Evolutionary conservation across 2,113 vertebrate species (phyloP).

Genomic region (Malurus elegans): DNA sequence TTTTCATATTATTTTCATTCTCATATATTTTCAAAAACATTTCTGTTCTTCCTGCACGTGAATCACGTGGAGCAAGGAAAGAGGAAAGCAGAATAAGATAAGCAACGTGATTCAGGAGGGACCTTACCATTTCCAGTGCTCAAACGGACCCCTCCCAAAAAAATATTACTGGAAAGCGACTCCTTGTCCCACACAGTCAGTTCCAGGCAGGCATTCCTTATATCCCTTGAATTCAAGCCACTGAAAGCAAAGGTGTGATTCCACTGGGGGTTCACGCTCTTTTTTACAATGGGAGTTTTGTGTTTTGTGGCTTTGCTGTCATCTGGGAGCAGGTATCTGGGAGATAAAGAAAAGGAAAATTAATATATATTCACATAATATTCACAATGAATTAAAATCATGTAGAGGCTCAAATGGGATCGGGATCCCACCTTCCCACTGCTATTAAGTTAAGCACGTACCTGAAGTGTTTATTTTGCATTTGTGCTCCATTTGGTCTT

Average conservation of each 20-base stretch:
- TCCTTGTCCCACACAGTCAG: conserved; percentile 98
- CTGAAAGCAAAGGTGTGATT: conserved; percentile 94
- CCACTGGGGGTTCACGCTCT: conserved; percentile 92
- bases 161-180: conserved; percentile 91
- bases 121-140: conserved; percentile 87
- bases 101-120: neutral
- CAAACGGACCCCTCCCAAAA: conserved; percentile 91
- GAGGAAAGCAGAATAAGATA: neutral
- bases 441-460: neutral
- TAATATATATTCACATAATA: neutral
- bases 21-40: neutral
- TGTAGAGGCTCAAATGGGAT: neutral
- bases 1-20: neutral
- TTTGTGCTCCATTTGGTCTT: neutral
- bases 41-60: neutral
- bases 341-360: neutral
- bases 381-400: neutral
- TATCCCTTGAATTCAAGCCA: conserved; percentile 84
- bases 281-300: conserved; percentile 90
- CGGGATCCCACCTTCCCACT: neutral
- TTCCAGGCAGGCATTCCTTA: conserved; percentile 89
- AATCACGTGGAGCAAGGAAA: accelerated
- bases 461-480: neutral
- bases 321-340: conserved; percentile 93
- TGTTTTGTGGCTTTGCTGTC: conserved; percentile 94